A percentile compares a stretch with the other conserved stretches of the same genome.
phyloP scores from a whole-genome alignment of 2,888 invertebrate genomes.

The Caradrina clavipalpis region DNA sequence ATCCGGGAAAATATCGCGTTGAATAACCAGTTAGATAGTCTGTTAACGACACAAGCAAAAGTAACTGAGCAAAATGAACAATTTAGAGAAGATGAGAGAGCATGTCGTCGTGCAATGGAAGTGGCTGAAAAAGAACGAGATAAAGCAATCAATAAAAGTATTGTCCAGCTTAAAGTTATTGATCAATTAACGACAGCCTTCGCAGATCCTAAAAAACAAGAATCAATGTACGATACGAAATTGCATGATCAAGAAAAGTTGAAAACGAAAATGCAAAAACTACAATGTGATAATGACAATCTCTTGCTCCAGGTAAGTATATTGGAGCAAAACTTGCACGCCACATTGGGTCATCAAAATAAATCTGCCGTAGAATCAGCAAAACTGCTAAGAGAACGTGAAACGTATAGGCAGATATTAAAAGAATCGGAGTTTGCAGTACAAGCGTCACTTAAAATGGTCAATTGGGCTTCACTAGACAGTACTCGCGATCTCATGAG shows the following conservation, averaged over 20 bases:
- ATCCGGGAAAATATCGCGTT: slow-evolving; percentile 96
- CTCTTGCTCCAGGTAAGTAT: slow-evolving; percentile 86
- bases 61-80: slow-evolving; percentile 92
- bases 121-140: slow-evolving; percentile 92
- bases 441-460: slow-evolving; percentile 90
- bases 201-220: slow-evolving; percentile 87
- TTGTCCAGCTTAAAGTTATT: slow-evolving; percentile 92
- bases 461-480: slow-evolving; percentile 81
- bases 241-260: slow-evolving; percentile 81
- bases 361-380: slow-evolving; percentile 83
- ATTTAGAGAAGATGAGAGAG: slow-evolving; percentile 91
- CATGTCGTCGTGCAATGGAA: slow-evolving; percentile 89
- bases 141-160: slow-evolving; percentile 91
- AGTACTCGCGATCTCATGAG: slow-evolving; percentile 84
- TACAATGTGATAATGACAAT: slow-evolving; percentile 85
- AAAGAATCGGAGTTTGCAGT: slow-evolving; percentile 91
- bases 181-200: slow-evolving; percentile 91
- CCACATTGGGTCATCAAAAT: slow-evolving; percentile 85
- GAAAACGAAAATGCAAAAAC: slow-evolving; percentile 78
- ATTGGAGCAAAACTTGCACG: slow-evolving; percentile 91
- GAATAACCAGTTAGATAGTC: slow-evolving; percentile 94
- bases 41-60: slow-evolving; percentile 92
- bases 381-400: slow-evolving; percentile 88
- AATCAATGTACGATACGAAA: slow-evolving; percentile 83
- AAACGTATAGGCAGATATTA: slow-evolving; percentile 90